These are phyloP conservation scores for Mayetiola destructor DNA, from an alignment of 2,888 invertebrate species.

Conservation along the genomic window DNA sequence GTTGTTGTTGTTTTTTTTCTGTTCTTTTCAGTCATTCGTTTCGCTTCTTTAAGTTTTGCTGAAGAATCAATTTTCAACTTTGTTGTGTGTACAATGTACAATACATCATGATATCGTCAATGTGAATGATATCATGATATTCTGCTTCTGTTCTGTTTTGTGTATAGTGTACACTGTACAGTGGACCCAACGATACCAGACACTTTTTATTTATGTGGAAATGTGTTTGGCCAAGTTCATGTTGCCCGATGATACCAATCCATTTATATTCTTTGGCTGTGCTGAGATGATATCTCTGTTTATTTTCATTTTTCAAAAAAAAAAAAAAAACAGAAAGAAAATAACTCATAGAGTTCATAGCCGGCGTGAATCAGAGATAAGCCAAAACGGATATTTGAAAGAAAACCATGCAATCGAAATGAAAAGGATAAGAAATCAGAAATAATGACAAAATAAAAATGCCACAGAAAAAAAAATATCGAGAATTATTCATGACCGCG, in stretches of 20 bases:
- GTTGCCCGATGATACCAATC: too few relatives aligned
- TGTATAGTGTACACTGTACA: not conserved
- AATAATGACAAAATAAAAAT: too few relatives aligned
- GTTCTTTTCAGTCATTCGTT: too few relatives aligned
- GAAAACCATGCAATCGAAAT: not conserved
- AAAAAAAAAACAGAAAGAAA: not conserved
- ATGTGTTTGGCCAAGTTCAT: too few relatives aligned
- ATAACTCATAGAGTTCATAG: not conserved
- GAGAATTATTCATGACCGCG: constrained; percentile 9
- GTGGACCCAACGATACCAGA: not conserved
- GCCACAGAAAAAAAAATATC: too few relatives aligned
- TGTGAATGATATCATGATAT: not conserved
- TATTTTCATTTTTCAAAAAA: not conserved
- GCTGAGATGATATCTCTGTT: too few relatives aligned
- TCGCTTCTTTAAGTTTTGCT: constrained; percentile 5
- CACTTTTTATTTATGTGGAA: too few relatives aligned
- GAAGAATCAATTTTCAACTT: constrained; percentile 10
- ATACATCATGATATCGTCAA: constrained; percentile 9
- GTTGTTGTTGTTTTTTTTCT: too few relatives aligned
- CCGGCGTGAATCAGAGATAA: not conserved
- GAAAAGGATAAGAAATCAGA: constrained; percentile 1
- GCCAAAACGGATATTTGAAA: constrained; percentile 4
- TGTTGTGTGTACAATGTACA: too few relatives aligned
- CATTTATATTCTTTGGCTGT: too few relatives aligned
- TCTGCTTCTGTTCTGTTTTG: not conserved